Conservation (phyloP, 2,888 invertebrate species). For the Ormyrus rosae region DNA sequence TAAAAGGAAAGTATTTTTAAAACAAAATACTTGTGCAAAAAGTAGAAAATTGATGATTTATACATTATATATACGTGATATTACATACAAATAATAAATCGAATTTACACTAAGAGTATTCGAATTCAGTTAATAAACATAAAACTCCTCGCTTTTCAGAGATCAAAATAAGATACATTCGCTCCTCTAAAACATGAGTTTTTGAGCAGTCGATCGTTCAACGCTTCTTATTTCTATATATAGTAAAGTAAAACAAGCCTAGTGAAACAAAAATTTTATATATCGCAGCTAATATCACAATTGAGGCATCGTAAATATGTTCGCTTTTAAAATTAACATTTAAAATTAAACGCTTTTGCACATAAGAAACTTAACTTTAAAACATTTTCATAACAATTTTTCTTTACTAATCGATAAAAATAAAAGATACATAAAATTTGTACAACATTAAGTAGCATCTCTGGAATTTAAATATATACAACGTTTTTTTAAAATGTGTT, state of each 20-base stretch:
- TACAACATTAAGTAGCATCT: slow-evolving; percentile 49
- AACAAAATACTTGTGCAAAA: slow-evolving; percentile 74
- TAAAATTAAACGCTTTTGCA: slow-evolving; percentile 42
- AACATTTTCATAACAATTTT: slow-evolving; percentile 23
- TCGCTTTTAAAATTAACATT: slow-evolving; percentile 32
- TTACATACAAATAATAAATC: slow-evolving; percentile 59
- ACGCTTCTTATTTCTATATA: slow-evolving; percentile 42
- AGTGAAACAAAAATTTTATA: slow-evolving; percentile 63
- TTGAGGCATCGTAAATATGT: slow-evolving; percentile 61
- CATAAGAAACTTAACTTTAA: slow-evolving; percentile 50
- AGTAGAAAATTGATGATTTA: slow-evolving; percentile 70
- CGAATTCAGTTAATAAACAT: slow-evolving; percentile 62
- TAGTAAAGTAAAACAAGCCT: slow-evolving; percentile 27
- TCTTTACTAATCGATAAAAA: slow-evolving; percentile 31
- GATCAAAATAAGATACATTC: slow-evolving; percentile 67
- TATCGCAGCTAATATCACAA: slow-evolving; percentile 74
- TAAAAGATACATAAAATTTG: slow-evolving; percentile 39
- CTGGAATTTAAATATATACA: slow-evolving; percentile 44
- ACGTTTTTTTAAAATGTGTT: slow-evolving; percentile 29
- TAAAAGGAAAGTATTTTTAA: slow-evolving; percentile 72
- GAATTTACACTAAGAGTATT: slow-evolving; percentile 65
- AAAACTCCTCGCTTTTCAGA: slow-evolving; percentile 69
- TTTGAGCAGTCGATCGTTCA: slow-evolving; percentile 39
- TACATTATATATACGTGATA: slow-evolving; percentile 67
- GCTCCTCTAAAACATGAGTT: slow-evolving; percentile 31